Evolutionary conservation across 2,797 vertebrate species (phyloP), one percentile per base, ranked within the genome.

Genomic region (Macrochelys suwanniensis): DNA sequence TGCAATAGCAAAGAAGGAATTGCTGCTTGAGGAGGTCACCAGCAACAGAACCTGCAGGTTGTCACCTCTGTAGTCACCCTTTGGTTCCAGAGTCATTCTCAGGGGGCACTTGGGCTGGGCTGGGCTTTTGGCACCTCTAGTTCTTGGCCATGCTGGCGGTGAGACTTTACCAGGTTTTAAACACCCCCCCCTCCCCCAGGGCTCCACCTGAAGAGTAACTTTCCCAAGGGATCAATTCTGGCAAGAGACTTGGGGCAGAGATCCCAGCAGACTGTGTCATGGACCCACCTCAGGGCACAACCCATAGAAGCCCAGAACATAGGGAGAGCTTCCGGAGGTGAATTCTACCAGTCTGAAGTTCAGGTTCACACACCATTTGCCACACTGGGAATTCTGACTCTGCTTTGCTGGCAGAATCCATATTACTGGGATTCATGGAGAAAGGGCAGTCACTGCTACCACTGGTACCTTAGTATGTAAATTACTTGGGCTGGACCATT

Each of bases 51-150:
- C 17, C 37, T 16, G 31, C 0, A 10, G 89, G 50, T 59, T 56
- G 15, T 0, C 1, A n/a, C n/a, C 2, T 47, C 5, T 25, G 13
- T 2, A 45, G 4, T 76, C 42, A 17, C 9, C 56, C 28, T 11
- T 3, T 68, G 83, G n/a, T 50, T 56, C 25, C 85, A 51, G 50
- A 37, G 65, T 5, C 17, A 15, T 11, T 0, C 0, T 45, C 82
- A 53, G 12, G 13, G 26, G 84, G n/a, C 65, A 42, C n/a, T 11
- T 19, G 19, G 65, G 31, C 76, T 49, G 7, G 23, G 45, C 50
- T 1, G 1, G 25, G 37, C 47, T 53, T 74, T 77, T 82, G 51
- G 2, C 10, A 0, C 80, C 42, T 1, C 74, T 31, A 45, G 0
- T 42, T n/a, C 57, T n/a, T 68, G 61, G 82, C 89, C 88, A 1